Conservation (phyloP, 2,888 invertebrate species). For the Cremastinae sp. region DNA sequence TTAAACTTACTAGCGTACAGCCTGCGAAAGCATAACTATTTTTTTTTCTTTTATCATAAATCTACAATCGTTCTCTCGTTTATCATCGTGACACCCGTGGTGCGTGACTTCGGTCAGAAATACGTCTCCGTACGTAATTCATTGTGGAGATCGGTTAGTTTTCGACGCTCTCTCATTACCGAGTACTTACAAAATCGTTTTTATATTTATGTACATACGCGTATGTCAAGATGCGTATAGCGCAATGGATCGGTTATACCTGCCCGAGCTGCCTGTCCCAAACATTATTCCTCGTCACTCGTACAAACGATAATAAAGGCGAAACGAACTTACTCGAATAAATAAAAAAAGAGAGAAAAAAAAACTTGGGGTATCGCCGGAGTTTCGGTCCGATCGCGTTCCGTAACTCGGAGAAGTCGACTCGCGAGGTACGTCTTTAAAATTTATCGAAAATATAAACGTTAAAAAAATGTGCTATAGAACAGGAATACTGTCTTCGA, state of each 20-base stretch:
- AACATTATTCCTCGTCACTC: conserved; percentile 70
- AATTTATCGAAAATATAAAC: conserved; percentile 53
- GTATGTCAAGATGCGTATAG: conserved; percentile 74
- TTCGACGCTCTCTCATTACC: conserved; percentile 41
- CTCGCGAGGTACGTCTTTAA: conserved; percentile 26
- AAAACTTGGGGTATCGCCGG: background rate
- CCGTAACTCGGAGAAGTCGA: background rate
- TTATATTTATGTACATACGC: conserved; percentile 75
- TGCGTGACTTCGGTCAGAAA: conserved; percentile 42
- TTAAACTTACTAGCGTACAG: conserved; percentile 53
- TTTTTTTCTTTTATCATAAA: conserved; percentile 48
- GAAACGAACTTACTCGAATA: conserved; percentile 49
- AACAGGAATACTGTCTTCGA: conserved; percentile 32
- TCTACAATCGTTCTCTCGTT: conserved; percentile 30
- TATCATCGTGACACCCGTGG: conserved; percentile 28
- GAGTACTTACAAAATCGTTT: conserved; percentile 70
- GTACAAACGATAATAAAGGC: conserved; percentile 65
- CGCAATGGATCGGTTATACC: conserved; percentile 76
- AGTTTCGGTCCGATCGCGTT: background rate
- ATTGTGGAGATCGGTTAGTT: conserved; percentile 17
- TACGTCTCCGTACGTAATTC: conserved; percentile 10
- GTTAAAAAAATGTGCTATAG: conserved; percentile 44
- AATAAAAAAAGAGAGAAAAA: conserved; percentile 7
- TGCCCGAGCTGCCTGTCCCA: conserved; percentile 80
- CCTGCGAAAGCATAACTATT: conserved; percentile 58